Conservation (phyloP, 92 coral and sea anemone species). For the Siderastrea radians region DNA sequence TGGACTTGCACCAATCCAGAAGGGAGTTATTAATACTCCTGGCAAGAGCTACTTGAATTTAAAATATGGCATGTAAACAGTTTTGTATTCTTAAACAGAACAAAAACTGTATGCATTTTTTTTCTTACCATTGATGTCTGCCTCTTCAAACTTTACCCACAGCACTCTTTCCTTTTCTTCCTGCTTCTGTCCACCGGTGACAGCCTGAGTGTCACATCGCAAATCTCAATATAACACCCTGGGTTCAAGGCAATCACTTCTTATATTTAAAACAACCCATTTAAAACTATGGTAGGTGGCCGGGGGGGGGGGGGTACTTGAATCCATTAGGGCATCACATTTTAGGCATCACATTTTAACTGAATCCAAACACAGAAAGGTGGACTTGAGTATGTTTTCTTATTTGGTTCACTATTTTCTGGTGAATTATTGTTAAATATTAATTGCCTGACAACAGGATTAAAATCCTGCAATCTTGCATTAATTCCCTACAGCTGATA, state of each 20-base stretch:
- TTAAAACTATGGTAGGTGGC: background rate
- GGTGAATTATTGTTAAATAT: conserved; percentile 1
- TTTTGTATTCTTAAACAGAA: background rate
- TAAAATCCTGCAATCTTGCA: conserved; percentile 10
- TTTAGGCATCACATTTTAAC: too few species aligned
- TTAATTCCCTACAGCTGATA: conserved; percentile 19
- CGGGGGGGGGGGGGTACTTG: too few species aligned
- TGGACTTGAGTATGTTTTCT: background rate
- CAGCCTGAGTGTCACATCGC: conserved; percentile 70
- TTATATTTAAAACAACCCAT: too few species aligned
- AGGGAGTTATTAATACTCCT: too few species aligned
- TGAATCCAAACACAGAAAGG: background rate
- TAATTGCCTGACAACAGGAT: background rate
- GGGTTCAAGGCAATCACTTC: too few species aligned
- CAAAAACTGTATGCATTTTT: background rate
- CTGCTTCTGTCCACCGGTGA: conserved; percentile 85
- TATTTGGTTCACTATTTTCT: background rate
- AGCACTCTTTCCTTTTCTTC: conserved; percentile 92
- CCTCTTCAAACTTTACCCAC: conserved; percentile 97
- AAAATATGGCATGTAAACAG: too few species aligned
- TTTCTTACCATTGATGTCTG: conserved; percentile 82
- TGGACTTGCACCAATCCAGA: too few species aligned
- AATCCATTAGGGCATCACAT: too few species aligned
- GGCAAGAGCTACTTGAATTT: too few species aligned
- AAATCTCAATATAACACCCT: background rate